These are phyloP conservation scores for Opisthocomus hoazin DNA, from an alignment of 2,113 vertebrate species.

Conservation along the genomic window DNA sequence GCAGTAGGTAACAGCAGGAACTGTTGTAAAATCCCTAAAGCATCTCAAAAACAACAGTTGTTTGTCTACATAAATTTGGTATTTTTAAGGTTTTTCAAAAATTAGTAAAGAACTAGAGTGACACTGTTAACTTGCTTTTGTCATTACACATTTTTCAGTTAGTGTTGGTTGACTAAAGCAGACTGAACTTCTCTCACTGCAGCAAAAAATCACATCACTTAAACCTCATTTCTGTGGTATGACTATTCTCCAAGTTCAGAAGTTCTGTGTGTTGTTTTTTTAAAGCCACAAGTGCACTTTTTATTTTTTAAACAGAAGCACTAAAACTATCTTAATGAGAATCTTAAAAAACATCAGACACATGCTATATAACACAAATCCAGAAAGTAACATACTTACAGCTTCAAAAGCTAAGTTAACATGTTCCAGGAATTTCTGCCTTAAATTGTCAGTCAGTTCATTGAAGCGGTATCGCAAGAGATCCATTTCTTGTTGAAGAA, in stretches of 20 bases:
- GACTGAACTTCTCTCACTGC: background rate
- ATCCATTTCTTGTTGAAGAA: conserved; percentile 98
- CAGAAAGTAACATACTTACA: conserved; percentile 72
- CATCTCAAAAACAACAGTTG: background rate
- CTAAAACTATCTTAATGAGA: background rate
- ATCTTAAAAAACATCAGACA: background rate
- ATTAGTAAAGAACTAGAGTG: background rate
- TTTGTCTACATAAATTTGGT: background rate
- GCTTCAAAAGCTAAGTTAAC: conserved; percentile 85
- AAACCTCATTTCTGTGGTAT: background rate
- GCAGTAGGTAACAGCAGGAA: background rate
- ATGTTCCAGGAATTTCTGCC: conserved; percentile 82
- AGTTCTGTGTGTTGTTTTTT: background rate
- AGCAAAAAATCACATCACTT: background rate
- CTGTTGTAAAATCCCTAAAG: background rate
- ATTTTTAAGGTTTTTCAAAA: background rate
- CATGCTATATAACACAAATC: background rate
- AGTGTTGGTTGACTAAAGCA: background rate
- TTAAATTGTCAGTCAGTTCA: conserved; percentile 61
- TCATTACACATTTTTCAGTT: background rate
- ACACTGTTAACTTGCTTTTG: background rate
- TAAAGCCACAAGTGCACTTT: background rate
- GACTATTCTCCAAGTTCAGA: background rate
- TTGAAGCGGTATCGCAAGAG: conserved; percentile 88
- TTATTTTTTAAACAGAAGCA: background rate